Base-by-base conservation (phyloP, 2,113 vertebrate genomes). In the Phaethon lepturus region DNA sequence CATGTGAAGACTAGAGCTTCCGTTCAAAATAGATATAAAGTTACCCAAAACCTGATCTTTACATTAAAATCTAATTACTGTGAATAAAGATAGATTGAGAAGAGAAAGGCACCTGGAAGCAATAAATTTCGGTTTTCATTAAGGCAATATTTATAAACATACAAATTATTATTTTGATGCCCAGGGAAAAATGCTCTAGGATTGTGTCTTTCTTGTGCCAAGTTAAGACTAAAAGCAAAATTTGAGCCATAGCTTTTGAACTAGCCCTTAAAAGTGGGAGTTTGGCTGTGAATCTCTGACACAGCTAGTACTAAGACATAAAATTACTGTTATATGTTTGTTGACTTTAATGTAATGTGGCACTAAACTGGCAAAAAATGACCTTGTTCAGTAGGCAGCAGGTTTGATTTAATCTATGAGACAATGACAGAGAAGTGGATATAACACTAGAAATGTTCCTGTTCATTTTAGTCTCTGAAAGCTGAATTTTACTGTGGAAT, bases 351-450 rank as follows among this genome's bases (percentile, higher is more conserved):
- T 71, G 29, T 33, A 81, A 81, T 49, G 20, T 68, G 77, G 11
- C 69, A 69, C 28, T 66, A 64, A 73, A 52, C 15, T 26, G 50
- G 33, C 11, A 86, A 90, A 94, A 91, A 68, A 50, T 42, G 12
- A 85, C 77, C 35, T 77, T 74, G 11, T 84, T 85, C 60, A 69
- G 55, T 62, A 81, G 10, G n/a, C 22, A 69, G 50, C 7, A 49
- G 29, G 33, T 87, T 85, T 93, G 64, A 92, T 96, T 87, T 92
- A 87, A 86, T 79, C 53, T 84, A 38, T 71, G 49, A 93, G 86
- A 66, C 73, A 93, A 81, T 69, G 52, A 87, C 50, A 88, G 25
- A 64, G 47, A 92, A 87, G 42, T 16, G 4, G 31, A 62, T 55
- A 22, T 13, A 69, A 58, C n/a, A 58, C n/a, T 69, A 86, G 45